phyloP scores from a whole-genome alignment of 2,113 vertebrate genomes.

The Connochaetes taurinus region DNA sequence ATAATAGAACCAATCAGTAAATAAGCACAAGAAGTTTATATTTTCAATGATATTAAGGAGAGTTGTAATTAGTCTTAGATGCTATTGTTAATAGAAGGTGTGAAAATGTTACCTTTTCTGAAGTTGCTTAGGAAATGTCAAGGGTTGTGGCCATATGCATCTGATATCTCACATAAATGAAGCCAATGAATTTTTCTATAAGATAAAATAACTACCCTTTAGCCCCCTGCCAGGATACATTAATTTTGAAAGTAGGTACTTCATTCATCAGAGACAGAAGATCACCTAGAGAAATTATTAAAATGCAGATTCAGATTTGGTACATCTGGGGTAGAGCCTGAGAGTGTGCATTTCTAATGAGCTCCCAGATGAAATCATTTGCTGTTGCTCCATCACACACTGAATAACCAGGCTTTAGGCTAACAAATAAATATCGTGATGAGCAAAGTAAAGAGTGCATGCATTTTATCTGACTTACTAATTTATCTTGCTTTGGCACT shows the following conservation, averaged over 20 bases:
- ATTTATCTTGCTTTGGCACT: neutral
- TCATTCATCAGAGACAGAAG: neutral
- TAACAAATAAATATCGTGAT: neutral
- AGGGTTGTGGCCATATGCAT: neutral
- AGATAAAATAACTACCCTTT: neutral
- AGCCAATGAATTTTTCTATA: neutral
- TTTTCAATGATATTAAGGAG: neutral
- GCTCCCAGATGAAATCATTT: neutral
- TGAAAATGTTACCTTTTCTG: neutral
- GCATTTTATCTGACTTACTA: neutral
- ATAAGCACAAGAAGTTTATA: neutral
- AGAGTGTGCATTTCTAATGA: neutral
- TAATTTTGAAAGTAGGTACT: constrained; percentile 22
- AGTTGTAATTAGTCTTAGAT: neutral
- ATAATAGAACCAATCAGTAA: neutral
- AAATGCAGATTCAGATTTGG: neutral
- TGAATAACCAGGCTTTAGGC: neutral
- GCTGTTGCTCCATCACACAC: neutral
- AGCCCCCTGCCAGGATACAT: neutral
- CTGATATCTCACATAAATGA: neutral
- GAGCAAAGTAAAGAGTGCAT: neutral
- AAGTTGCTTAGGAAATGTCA: constrained; percentile 1
- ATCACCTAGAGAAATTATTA: neutral
- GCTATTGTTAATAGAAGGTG: neutral
- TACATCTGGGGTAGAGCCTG: neutral